Evolutionary conservation across 2,888 invertebrate genomes (phyloP), one percentile per base, ranked within the genome.

Genomic region (Pachycephus smyrnensis): DNA sequence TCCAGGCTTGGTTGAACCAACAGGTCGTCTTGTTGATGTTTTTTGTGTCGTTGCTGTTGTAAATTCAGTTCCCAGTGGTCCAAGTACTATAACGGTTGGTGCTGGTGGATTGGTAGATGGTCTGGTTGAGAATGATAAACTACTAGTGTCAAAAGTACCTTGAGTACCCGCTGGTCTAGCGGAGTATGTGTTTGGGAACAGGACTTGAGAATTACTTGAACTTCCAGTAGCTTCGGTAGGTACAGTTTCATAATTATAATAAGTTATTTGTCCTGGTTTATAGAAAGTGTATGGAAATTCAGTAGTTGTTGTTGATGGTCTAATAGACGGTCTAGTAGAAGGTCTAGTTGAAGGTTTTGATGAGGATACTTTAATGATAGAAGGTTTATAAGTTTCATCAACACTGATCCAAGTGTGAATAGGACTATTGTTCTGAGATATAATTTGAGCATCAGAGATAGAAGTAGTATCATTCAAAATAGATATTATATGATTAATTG

Each of bases 41-140:
- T 88, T 89, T 69, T 88, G 88, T 4, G 90, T 90, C 3, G 89
- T 88, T 12, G 89, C 85, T 0, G 90, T 90, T 40, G 87, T 88
- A 80, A 84, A 89, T 55, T 90, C 89, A 31, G 91, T 89, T 23
- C 87, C 88, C 1, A 89, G 78, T 4, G 94, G 93, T 1, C 93
- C 93, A 3, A 94, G 88, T 11, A 94, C 94, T n/a, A 94, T 94
- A 4, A 94, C 92, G 0, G 94, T 94, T 0, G 94, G 94, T 12
- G 94, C 93, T 80, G 92, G 93, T 79, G 92, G 92, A 81, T 91
- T 90, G 0, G 88, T 91, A 1, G 89, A 91, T 11, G 92, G 91
- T 84, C 88, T 89, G 0, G 82, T 83, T 0, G 91, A 86, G 35
- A 89, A 88, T 73, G 82, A 77, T 75, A 84, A 83, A 73, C 81